These are phyloP conservation scores for Tricholauxania praeusta DNA, from an alignment of 2,888 invertebrate genomes.

Conservation along the genomic window DNA sequence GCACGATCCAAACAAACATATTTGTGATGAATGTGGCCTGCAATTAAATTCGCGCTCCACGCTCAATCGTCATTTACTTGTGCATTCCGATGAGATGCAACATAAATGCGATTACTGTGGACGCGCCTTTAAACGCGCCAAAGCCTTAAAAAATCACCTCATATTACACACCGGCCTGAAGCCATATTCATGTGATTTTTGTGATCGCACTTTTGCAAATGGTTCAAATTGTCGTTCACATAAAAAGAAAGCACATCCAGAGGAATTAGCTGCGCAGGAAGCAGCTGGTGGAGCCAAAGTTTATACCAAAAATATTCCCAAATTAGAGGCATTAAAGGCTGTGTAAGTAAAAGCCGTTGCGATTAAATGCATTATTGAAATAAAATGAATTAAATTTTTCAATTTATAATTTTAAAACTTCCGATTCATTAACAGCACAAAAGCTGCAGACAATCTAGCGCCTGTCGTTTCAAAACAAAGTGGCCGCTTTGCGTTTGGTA, in stretches of 20 bases:
- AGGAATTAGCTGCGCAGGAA: constrained; percentile 65
- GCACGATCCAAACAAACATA: constrained; percentile 63
- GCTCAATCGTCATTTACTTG: constrained; percentile 61
- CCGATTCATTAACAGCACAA: constrained; percentile 50
- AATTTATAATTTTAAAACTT: no score
- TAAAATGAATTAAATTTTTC: background rate
- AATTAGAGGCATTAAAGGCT: constrained; percentile 64
- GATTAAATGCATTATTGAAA: background rate
- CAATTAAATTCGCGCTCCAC: constrained; percentile 62
- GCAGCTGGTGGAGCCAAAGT: constrained; percentile 62
- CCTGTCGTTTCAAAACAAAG: constrained; percentile 63
- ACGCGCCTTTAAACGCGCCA: constrained; percentile 65
- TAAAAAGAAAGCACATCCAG: constrained; percentile 67
- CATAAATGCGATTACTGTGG: constrained; percentile 65
- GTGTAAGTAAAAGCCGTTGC: constrained; percentile 54
- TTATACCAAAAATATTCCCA: constrained; percentile 66
- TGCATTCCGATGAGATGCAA: constrained; percentile 64
- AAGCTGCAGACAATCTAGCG: constrained; percentile 60
- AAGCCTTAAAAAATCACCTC: constrained; percentile 66
- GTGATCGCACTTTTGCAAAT: constrained; percentile 67
- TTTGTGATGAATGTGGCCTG: constrained; percentile 62
- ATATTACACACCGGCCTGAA: constrained; percentile 66
- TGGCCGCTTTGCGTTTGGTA: constrained; percentile 62
- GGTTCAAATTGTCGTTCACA: constrained; percentile 68
- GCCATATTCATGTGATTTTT: constrained; percentile 67